Evolutionary conservation across 2,888 invertebrate genomes (phyloP).

Genomic region (Xestobium rufovillosum): DNA sequence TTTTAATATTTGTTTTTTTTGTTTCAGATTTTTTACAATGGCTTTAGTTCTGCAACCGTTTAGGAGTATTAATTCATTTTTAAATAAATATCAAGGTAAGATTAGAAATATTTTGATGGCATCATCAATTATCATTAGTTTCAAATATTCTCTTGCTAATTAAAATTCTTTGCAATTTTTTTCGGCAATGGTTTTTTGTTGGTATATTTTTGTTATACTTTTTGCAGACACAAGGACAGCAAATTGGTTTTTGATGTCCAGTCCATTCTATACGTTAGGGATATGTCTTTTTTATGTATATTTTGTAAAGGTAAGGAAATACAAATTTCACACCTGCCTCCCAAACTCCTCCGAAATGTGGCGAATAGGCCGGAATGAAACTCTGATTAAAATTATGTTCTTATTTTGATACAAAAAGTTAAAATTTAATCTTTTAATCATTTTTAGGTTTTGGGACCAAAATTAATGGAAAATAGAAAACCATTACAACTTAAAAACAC

Average conservation of each 20-base stretch:
- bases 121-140: slow-evolving; percentile 1
- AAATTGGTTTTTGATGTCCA: slow-evolving; percentile 89
- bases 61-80: slow-evolving; percentile 69
- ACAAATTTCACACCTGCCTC: no score
- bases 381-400: no score
- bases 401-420: no score
- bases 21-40: slow-evolving; percentile 58
- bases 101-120: slow-evolving; percentile 19
- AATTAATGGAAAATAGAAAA: slow-evolving; percentile 86
- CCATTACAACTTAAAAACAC: slow-evolving; percentile 65
- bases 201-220: slow-evolving; percentile 23
- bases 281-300: slow-evolving; percentile 86
- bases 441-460: slow-evolving; percentile 72
- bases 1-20: slow-evolving; percentile 32
- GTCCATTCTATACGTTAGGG: slow-evolving; percentile 84
- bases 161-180: slow-evolving; percentile 1
- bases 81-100: slow-evolving; percentile 81
- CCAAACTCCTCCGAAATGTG: no score
- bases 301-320: slow-evolving; percentile 71
- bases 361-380: no score
- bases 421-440: slow-evolving; percentile 21
- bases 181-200: slow-evolving; percentile 8
- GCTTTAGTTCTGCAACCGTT: slow-evolving; percentile 75
- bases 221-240: slow-evolving; percentile 79
- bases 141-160: slow-evolving; percentile 6